phyloP scores from a whole-genome alignment of 2,797 vertebrate species.

The Betta splendens region DNA sequence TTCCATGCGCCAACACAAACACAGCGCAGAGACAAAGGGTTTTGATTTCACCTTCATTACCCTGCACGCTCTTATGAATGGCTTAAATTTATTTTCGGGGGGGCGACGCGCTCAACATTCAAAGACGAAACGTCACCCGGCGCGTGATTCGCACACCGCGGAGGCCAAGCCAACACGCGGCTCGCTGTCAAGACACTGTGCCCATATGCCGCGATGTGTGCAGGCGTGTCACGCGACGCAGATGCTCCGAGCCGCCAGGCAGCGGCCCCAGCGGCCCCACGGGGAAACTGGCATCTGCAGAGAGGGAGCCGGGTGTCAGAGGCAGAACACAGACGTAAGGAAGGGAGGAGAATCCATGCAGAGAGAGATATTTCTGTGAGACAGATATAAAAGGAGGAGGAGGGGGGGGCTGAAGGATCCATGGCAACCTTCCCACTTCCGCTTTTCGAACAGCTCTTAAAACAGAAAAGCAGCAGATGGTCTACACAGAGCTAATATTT shows the following conservation, averaged over 20 bases:
- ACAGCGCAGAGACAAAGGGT: neutral
- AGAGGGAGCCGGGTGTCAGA: slow-evolving; percentile 11
- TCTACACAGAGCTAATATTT: slow-evolving; percentile 8
- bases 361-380: slow-evolving; percentile 17
- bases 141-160: slow-evolving; percentile 14
- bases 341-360: neutral
- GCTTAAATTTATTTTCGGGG: neutral
- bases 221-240: neutral
- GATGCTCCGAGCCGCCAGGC: slow-evolving; percentile 20
- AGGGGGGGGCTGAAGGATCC: slow-evolving; percentile 27
- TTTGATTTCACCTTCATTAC: neutral
- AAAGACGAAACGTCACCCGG: slow-evolving; percentile 6
- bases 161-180: slow-evolving; percentile 1
- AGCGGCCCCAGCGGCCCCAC: slow-evolving; percentile 29
- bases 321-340: slow-evolving; percentile 9
- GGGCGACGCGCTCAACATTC: neutral
- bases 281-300: slow-evolving; percentile 29
- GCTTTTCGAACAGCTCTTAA: slow-evolving; percentile 29
- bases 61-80: neutral
- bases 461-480: slow-evolving; percentile 52
- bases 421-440: slow-evolving; percentile 56
- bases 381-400: slow-evolving; percentile 10
- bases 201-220: slow-evolving; percentile 21
- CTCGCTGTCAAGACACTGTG: slow-evolving; percentile 18
- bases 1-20: neutral